Evolutionary conservation across 2,113 vertebrate genomes (phyloP).

Genomic region (Cyanoramphus novaezelandiae): DNA sequence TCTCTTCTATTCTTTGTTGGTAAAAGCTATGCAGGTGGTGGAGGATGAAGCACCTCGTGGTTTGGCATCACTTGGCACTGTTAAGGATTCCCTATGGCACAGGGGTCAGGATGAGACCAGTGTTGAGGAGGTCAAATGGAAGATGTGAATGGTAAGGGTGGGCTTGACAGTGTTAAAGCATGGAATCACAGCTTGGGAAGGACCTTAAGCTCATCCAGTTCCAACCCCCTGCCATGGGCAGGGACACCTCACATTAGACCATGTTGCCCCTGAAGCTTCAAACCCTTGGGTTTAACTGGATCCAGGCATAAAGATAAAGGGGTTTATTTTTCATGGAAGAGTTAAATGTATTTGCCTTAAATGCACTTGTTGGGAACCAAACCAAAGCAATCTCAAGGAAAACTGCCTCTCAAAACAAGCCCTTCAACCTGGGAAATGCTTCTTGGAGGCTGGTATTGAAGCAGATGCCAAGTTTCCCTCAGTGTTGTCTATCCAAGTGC

Average conservation of each 20-base stretch:
- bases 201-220: background rate
- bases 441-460: constrained; percentile 24
- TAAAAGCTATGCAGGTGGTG: background rate
- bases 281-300: background rate
- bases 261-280: background rate
- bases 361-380: constrained; percentile 16
- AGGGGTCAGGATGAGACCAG: background rate
- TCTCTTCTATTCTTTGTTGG: background rate
- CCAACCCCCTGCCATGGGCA: background rate
- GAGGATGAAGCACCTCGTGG: background rate
- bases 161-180: background rate
- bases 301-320: background rate
- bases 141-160: background rate
- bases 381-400: background rate
- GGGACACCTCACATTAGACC: background rate
- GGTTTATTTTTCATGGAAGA: background rate
- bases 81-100: background rate
- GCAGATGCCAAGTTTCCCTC: constrained; percentile 16
- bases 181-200: background rate
- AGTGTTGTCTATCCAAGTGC: background rate
- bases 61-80: background rate
- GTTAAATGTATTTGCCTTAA: background rate
- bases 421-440: background rate
- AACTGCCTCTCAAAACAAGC: constrained; percentile 32
- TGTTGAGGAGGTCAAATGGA: rapidly evolving